A percentile compares a stretch with the other conserved stretches of the same genome.
Evolutionary conservation across 2,113 vertebrate species (phyloP).

Genomic region (Callaeas wilsoni): DNA sequence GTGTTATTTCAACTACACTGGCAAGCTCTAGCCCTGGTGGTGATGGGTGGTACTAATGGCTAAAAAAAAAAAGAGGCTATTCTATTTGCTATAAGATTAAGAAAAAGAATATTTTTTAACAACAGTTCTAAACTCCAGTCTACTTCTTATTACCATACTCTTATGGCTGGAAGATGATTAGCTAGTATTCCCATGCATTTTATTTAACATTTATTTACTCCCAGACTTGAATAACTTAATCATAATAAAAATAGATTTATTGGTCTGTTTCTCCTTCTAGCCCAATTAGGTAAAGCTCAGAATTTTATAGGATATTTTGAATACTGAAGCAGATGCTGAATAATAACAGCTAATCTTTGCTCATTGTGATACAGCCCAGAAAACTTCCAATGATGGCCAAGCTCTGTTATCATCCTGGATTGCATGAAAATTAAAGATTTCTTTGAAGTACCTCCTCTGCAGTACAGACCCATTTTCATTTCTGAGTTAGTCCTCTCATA

Average conservation of each 20-base stretch:
- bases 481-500: background rate
- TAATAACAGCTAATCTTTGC: background rate
- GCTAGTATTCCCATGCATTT: background rate
- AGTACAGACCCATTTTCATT: background rate
- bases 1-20: background rate
- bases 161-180: background rate
- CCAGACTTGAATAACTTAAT: background rate
- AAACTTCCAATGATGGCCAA: background rate
- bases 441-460: background rate
- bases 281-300: background rate
- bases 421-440: background rate
- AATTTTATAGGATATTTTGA: background rate
- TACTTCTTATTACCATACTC: background rate
- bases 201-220: constrained; percentile 14
- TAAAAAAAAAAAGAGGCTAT: background rate
- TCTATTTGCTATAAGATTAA: background rate
- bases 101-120: background rate
- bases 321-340: background rate
- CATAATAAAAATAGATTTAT: constrained; percentile 38
- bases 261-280: constrained; percentile 17
- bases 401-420: background rate
- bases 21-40: background rate
- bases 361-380: background rate
- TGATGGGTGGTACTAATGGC: background rate
- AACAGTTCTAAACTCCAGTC: background rate